Conservation (phyloP, 2,797 vertebrate genomes). For the Eremophila alpestris region DNA sequence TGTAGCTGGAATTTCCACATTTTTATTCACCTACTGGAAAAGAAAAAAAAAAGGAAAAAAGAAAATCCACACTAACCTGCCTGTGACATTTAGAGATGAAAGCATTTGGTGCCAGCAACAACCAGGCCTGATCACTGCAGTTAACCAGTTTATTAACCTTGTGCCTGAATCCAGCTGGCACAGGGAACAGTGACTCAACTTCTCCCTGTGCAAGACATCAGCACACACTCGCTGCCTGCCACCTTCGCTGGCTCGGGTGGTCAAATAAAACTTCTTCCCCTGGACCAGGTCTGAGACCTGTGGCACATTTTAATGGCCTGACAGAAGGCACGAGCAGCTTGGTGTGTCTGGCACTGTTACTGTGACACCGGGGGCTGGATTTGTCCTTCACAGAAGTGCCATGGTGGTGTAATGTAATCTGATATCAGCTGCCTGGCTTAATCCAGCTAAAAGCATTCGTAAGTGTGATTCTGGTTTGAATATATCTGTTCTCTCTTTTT, state of each 20-base stretch:
- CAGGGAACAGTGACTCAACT: conserved; percentile 38
- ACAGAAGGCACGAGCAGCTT: background rate
- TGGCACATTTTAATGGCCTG: background rate
- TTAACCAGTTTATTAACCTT: background rate
- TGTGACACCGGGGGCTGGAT: background rate
- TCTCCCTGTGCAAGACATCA: conserved; percentile 36
- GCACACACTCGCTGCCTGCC: background rate
- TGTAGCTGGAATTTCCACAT: conserved; percentile 14
- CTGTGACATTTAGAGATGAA: conserved; percentile 46
- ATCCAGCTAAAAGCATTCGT: background rate
- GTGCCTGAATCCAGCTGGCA: conserved; percentile 28
- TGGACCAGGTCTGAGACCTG: conserved; percentile 1
- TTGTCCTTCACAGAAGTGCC: background rate
- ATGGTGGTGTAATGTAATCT: background rate
- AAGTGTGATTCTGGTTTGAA: background rate
- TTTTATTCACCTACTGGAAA: background rate
- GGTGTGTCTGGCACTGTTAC: background rate
- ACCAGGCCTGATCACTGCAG: background rate
- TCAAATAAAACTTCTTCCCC: conserved; percentile 14
- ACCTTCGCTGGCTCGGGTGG: background rate
- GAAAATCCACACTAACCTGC: background rate
- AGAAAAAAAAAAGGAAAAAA: background rate
- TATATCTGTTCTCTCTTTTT: background rate
- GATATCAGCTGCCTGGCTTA: background rate
- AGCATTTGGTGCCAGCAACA: conserved; percentile 32